Evolutionary conservation across 2,888 invertebrate genomes (phyloP).

Genomic region (Platerodrilus igneus): DNA sequence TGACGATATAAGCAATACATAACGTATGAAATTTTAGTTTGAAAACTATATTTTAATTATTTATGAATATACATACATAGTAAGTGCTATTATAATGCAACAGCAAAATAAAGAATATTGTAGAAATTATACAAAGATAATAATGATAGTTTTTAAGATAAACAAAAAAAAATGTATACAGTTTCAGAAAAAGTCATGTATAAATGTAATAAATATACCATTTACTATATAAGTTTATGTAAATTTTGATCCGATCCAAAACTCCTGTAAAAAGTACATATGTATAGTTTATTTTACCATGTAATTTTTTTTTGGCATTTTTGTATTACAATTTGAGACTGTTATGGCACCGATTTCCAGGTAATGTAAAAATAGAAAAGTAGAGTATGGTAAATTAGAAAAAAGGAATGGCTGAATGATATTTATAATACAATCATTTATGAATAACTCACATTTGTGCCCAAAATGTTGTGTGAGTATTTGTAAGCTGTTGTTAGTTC

Average conservation of each 20-base stretch:
- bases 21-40: constrained; percentile 11
- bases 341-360: background rate
- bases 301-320: constrained; percentile 7
- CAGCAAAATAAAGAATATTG: constrained; percentile 2
- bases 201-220: constrained; percentile 16
- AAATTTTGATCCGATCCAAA: constrained; percentile 37
- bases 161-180: constrained; percentile 18
- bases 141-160: constrained; percentile 9
- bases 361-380: background rate
- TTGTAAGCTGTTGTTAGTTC: constrained; percentile 22
- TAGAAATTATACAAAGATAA: constrained; percentile 9
- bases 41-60: constrained; percentile 12
- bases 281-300: constrained; percentile 20
- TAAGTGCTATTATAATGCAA: constrained; percentile 1
- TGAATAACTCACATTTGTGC: constrained; percentile 15
- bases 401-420: background rate
- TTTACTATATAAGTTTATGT: constrained; percentile 33
- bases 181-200: constrained; percentile 17
- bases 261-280: constrained; percentile 25
- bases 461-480: constrained; percentile 19
- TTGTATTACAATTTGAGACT: constrained; percentile 1
- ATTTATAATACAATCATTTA: constrained; percentile 17
- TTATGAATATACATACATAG: constrained; percentile 4
- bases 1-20: constrained; percentile 13
- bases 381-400: constrained; percentile 1